These are phyloP conservation scores for Acanthochromis polyacanthus DNA, from an alignment of 2,113 vertebrate species.

Conservation along the genomic window DNA sequence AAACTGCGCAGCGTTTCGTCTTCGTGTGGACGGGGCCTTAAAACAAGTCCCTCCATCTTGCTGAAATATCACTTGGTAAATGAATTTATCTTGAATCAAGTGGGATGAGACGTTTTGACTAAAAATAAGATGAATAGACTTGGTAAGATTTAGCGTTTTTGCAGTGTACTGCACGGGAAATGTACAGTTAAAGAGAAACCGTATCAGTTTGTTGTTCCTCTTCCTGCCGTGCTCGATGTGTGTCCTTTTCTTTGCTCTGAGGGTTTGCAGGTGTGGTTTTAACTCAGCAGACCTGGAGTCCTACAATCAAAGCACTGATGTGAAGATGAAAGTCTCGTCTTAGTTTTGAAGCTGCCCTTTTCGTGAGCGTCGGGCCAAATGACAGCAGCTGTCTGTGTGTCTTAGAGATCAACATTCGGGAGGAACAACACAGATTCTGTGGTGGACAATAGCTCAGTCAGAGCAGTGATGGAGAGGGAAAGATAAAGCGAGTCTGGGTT, in stretches of 20 bases:
- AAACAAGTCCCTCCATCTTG: too few relatives aligned
- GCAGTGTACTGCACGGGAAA: neutral
- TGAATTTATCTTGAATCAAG: too few relatives aligned
- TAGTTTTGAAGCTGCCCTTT: constrained; percentile 64
- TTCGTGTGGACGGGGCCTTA: too few relatives aligned
- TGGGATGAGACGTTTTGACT: too few relatives aligned
- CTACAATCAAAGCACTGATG: constrained; percentile 43
- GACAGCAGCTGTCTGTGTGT: constrained; percentile 60
- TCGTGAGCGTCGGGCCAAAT: constrained; percentile 44
- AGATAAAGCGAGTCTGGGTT: constrained; percentile 60
- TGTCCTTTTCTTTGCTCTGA: constrained; percentile 22
- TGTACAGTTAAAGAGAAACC: constrained; percentile 8
- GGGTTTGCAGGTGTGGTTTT: constrained; percentile 55
- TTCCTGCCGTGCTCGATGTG: neutral
- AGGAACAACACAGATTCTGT: constrained; percentile 49
- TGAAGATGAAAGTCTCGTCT: constrained; percentile 76
- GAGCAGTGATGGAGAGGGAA: constrained; percentile 31
- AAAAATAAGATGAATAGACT: too few relatives aligned
- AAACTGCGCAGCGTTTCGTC: too few relatives aligned
- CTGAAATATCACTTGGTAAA: too few relatives aligned
- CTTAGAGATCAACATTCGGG: constrained; percentile 42
- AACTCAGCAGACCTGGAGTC: constrained; percentile 27
- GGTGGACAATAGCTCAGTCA: constrained; percentile 60
- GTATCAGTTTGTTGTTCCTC: neutral
- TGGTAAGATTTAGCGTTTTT: too few relatives aligned